Base-by-base conservation (phyloP, 1,140 invertebrate species). In the Formica exsecta region DNA sequence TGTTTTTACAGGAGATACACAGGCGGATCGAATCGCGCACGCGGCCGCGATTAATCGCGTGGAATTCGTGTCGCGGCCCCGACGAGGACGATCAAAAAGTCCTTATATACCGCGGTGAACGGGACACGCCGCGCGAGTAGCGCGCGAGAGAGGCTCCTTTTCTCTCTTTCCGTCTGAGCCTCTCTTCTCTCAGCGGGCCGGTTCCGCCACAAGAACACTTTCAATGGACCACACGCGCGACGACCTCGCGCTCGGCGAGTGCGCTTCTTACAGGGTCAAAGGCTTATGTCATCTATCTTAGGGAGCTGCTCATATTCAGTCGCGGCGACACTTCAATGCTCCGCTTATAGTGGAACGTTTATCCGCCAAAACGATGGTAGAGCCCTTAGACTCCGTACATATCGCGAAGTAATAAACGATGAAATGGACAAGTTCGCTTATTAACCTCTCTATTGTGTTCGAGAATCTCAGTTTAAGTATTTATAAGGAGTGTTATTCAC, bases 221-320 rank as follows among this genome's bases (percentile, higher is more conserved):
- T 92, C 90, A 93, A 93, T 92, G 93, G 94, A 95, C 94, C 94
- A 95, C 94, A 94, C 94, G 92, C 92, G 79, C 81, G 89, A 65
- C n/a, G 85, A 86, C 84, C 90, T 90, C 90, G 89, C 86, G 77
- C 77, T 70, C 77, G 85, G 86, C 89, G 90, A 88, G 71, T 86
- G 66, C 77, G 86, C 83, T 86, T 79, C 85, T 85, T 84, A 86
- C 83, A 75, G 85, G 90, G 90, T 92, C 92, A 92, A 74, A 76
- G 77, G 70, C 86, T 91, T 79, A 80, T 88, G 88, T 93, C 93
- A 92, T 94, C 92, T 92, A 93, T 94, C 93, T 93, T 93, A 85
- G 91, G 88, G 89, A 89, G 87, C 66, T 91, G 73, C 85, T 92
- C 91, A 90, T 91, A 93, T 94, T 94, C 92, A 93, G 73, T 75